Evolutionary conservation across 1,140 invertebrate species (phyloP).

Genomic region (Drosophila chauvacae): DNA sequence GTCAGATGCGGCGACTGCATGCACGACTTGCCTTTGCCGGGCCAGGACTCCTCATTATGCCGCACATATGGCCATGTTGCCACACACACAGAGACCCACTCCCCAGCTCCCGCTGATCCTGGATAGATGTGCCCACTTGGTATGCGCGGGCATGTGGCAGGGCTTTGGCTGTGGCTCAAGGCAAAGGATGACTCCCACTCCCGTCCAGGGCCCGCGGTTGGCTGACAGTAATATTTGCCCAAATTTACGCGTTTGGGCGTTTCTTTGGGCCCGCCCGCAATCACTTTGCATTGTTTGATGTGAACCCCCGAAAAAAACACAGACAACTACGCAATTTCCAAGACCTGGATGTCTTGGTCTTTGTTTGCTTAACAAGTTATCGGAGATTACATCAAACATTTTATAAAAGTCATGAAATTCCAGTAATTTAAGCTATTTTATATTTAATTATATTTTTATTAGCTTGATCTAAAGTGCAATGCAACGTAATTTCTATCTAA

Average conservation of each 20-base stretch:
- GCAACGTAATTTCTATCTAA: neutral
- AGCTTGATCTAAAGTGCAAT: neutral
- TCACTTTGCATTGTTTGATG: conserved; percentile 71
- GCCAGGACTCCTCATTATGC: conserved; percentile 68
- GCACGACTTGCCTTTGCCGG: conserved; percentile 68
- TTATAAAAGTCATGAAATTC: neutral
- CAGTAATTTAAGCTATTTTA: neutral
- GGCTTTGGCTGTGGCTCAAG: conserved; percentile 60
- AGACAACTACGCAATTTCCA: conserved; percentile 36
- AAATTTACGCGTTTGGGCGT: conserved; percentile 31
- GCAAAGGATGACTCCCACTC: conserved; percentile 24
- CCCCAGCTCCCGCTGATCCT: conserved; percentile 13
- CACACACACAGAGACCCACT: conserved; percentile 8
- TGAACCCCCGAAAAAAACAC: conserved; percentile 29
- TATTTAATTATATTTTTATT: conserved; percentile 25
- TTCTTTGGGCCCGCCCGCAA: conserved; percentile 27
- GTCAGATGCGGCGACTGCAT: conserved; percentile 66
- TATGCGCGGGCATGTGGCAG: conserved; percentile 80
- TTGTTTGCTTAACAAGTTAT: neutral
- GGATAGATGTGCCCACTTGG: conserved; percentile 59
- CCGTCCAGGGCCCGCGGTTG: conserved; percentile 10
- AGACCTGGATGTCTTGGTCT: neutral
- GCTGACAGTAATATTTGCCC: conserved; percentile 41
- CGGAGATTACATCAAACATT: neutral
- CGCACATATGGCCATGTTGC: conserved; percentile 75